A percentile compares a stretch with the other conserved stretches of the same genome.
phyloP scores from a whole-genome alignment of 2,113 vertebrate genomes.

The Phoenicopterus ruber region DNA sequence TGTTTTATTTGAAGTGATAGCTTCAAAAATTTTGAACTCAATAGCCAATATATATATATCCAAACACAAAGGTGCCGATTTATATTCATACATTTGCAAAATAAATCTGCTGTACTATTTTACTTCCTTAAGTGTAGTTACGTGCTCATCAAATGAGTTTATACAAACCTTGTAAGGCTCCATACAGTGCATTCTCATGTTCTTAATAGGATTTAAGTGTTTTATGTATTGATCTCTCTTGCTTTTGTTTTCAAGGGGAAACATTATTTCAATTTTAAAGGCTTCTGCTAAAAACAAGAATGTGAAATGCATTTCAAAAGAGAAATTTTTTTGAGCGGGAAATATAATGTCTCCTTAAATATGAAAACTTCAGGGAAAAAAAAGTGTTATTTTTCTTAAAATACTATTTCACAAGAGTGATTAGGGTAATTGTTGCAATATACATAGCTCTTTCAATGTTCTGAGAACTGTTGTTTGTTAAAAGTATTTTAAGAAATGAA shows the following conservation, averaged over 20 bases:
- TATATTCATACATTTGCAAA: not conserved
- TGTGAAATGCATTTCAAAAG: not conserved
- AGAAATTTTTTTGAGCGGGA: not conserved
- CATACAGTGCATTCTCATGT: not conserved
- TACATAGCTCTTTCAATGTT: not conserved
- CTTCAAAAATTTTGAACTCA: not conserved
- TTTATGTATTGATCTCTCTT: not conserved
- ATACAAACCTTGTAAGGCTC: not conserved
- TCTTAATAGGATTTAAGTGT: not conserved
- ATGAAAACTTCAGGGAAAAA: not conserved
- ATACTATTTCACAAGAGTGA: not conserved
- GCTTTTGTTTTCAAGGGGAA: not conserved
- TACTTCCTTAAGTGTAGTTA: not conserved
- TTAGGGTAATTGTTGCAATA: not conserved
- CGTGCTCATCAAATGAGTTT: not conserved
- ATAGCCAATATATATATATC: not conserved
- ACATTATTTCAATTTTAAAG: not conserved
- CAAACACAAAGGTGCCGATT: not conserved
- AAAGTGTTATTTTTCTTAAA: not conserved
- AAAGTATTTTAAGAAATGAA: not conserved
- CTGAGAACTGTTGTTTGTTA: not conserved
- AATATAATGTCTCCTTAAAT: not conserved
- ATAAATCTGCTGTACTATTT: not conserved
- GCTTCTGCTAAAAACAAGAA: not conserved
- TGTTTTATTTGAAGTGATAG: not conserved